Evolutionary conservation across 2,113 vertebrate species (phyloP), one percentile per base, ranked within the genome.

Genomic region (Festucalex cinctus): DNA sequence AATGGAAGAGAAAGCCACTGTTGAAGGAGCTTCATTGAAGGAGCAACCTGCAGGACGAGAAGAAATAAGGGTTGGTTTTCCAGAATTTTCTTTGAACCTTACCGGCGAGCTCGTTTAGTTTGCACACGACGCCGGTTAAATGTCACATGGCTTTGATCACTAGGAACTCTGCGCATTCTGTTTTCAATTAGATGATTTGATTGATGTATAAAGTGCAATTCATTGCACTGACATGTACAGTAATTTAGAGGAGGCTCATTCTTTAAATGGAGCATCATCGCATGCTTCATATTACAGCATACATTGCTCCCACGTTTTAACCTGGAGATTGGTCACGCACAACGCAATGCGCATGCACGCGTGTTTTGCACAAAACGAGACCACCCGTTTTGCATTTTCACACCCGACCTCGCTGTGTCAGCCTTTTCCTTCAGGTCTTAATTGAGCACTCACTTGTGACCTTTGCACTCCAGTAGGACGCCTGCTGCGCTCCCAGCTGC

Each of bases 61-160:
- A 51, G 79, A 81, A 51, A 66, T 65, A 10, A 61, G 76, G 77
- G 86, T 88, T 24, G 37, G 76, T 60, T 32, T 62, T 24, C 48
- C 48, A 3, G 13, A 20, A 10, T 37, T 41, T 14, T 43, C n/a
- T 43, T 41, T 22, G 3, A 20, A 37, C 1, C 24, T n/a, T 22
- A 9, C 22, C 1, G 24, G 19, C 19, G 17, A 32, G 13, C 13
- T 63, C 17, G 26, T 46, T 19, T 46, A 46, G 69, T 62, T 1
- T 14, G 13, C 61, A 14, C 3, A 17, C 57, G 8, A 53, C 20
- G 16, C 6, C 39, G 17, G 16, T 49, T 63, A 28, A 24, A 36
- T 17, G 7, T 49, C 43, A 64, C 61, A 16, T 51, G 62, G 19
- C 73, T 76, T 74, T 68, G 36, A 74, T 63, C 63, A 39, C 68